Percentiles rank a stretch among this genome's conserved stretches.
phyloP scores from a whole-genome alignment of 1,140 invertebrate genomes.

The Pseudomyrmex dendroicus region DNA sequence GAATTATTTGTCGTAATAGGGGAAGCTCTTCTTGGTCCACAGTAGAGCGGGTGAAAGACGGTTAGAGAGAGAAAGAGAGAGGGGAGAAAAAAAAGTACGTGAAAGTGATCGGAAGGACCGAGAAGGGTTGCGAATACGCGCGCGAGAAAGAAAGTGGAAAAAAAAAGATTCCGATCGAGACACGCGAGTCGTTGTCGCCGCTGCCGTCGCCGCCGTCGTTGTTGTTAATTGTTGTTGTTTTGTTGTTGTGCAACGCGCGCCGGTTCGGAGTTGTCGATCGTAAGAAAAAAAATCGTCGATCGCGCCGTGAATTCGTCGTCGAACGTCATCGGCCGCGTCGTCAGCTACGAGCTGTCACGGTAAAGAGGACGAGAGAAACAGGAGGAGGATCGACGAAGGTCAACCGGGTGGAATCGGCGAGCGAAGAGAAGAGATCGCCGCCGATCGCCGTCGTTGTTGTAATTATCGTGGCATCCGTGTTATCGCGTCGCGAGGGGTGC shows the following conservation, averaged over 20 bases:
- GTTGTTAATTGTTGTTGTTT: conserved; percentile 44
- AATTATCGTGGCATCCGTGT: conserved; percentile 30
- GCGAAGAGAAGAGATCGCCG: not conserved
- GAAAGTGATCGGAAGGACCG: not conserved
- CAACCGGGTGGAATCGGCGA: conserved; percentile 1
- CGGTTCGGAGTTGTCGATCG: conserved; percentile 22
- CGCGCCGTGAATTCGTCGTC: conserved; percentile 9
- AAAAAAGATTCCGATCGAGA: conserved; percentile 41
- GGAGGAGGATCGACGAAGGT: conserved; percentile 1
- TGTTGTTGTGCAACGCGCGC: conserved; percentile 63
- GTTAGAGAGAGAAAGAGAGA: conserved; percentile 32
- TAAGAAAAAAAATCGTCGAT: conserved; percentile 11
- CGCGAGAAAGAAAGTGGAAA: not conserved
- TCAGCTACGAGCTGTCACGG: conserved; percentile 1
- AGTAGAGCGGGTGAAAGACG: not conserved
- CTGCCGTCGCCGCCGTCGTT: conserved; percentile 39
- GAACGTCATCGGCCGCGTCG: conserved; percentile 27
- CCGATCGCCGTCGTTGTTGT: not conserved
- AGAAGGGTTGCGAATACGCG: conserved; percentile 9
- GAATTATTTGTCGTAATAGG: conserved; percentile 4
- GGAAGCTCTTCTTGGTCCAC: not conserved
- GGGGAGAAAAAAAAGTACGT: not conserved
- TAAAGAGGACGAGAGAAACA: not conserved
- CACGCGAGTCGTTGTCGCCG: conserved; percentile 53
- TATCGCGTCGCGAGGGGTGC: conserved; percentile 17